Evolutionary conservation across 1,140 invertebrate species (phyloP).

Genomic region (Vanessa atalanta): DNA sequence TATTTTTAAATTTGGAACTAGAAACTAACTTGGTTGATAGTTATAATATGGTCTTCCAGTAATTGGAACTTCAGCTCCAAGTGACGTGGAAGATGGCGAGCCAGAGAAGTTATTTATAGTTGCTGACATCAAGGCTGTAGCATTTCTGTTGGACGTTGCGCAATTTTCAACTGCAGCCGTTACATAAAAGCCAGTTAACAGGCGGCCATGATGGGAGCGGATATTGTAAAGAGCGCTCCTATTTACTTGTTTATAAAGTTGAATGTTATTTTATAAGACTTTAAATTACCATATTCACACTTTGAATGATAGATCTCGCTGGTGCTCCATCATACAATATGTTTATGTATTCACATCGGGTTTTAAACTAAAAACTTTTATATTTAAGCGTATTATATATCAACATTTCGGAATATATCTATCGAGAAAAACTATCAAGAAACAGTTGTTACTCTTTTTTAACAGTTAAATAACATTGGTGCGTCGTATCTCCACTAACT

Average conservation of each 20-base stretch:
- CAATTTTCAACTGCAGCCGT: conserved; percentile 12
- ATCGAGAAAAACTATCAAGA: too few species aligned
- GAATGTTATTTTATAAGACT: not conserved
- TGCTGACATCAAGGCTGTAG: conserved; percentile 4
- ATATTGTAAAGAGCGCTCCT: conserved; percentile 2
- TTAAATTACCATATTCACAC: not conserved
- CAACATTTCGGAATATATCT: too few species aligned
- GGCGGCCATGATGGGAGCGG: conserved; percentile 7
- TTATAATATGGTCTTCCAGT: not conserved
- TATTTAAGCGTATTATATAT: too few species aligned
- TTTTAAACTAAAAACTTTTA: too few species aligned
- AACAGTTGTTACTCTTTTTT: too few species aligned
- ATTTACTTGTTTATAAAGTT: not conserved
- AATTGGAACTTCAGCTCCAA: not conserved
- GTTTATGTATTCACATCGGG: too few species aligned
- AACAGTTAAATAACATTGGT: too few species aligned
- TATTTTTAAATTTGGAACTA: too few species aligned
- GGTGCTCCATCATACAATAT: too few species aligned
- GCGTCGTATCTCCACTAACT: too few species aligned
- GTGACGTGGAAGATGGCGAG: not conserved
- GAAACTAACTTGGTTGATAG: too few species aligned
- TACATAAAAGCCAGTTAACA: conserved; percentile 10
- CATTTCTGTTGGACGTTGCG: conserved; percentile 13
- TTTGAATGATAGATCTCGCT: not conserved
- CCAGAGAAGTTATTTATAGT: not conserved